Evolutionary conservation across 2,888 invertebrate species (phyloP), one percentile per base, ranked within the genome.

Genomic region (Mythimna pallens): DNA sequence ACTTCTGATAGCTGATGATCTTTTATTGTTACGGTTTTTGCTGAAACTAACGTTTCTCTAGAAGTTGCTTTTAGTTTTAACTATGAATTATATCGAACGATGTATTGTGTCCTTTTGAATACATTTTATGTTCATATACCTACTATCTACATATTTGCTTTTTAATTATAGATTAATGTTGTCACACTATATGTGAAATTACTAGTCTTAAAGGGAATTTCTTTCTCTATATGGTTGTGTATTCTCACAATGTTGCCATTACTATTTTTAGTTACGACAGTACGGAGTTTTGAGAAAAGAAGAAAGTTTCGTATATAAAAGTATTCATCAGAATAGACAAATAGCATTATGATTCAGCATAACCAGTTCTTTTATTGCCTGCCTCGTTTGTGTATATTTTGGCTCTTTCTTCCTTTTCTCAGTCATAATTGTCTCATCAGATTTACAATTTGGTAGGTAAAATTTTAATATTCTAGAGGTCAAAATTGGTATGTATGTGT

Each of bases 1-100:
- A 70, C 76, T 84, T 78, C 64, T 70, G 72, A 78, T 81, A 76
- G 30, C n/a, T 71, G 78, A 81, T 78, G 78, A 82, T 82, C 83
- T 83, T 80, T 87, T 83, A 87, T 84, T 82, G 80, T 80, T 70
- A 36, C 70, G 54, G 73, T 77, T 81, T 81, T 81, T 81, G 70
- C 52, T 78, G 30, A 68, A 70, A 55, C 43, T 30, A 57, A 17
- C 47, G 40, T 61, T 66, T 65, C 47, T 20, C 14, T 64, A 50
- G 40, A 36, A 22, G 40, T 66, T 63, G 20, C 30, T 68, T 81
- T 81, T 55, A 65, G 59, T 67, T 63, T 67, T 22, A 76, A 71
- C 63, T 73, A 50, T 66, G 55, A 73, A 65, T 69, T 69, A 69
- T 63, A 30, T 55, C 20, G 58, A 80, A 81, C 55, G 70, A 70